Percentiles rank a stretch among this genome's conserved stretches.
Evolutionary conservation across 2,888 invertebrate genomes (phyloP).

Genomic region (Dynastes grantii): DNA sequence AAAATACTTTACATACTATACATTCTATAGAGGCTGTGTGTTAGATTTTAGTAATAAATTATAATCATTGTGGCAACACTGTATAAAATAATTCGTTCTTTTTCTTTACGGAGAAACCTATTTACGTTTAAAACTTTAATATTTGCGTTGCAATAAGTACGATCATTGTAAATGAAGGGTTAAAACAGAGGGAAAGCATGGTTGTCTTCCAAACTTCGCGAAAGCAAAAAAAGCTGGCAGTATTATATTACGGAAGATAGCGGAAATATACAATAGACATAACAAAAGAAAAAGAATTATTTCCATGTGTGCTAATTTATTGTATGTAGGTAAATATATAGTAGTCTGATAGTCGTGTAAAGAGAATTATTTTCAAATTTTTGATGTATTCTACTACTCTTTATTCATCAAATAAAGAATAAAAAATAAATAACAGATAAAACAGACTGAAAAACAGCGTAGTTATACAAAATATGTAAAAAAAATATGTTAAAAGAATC

Average conservation of each 20-base stretch:
- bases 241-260: neutral
- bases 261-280: neutral
- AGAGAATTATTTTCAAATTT: slow-evolving; percentile 4
- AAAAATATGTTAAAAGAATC: slow-evolving; percentile 4
- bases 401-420: slow-evolving; percentile 1
- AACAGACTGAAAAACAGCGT: slow-evolving; percentile 22
- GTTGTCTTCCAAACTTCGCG: slow-evolving; percentile 44
- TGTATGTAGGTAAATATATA: neutral
- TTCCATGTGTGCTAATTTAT: neutral
- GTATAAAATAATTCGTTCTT: slow-evolving; percentile 57
- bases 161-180: neutral
- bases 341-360: neutral
- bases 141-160: neutral
- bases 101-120: slow-evolving; percentile 59
- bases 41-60: slow-evolving; percentile 66
- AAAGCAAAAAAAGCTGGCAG: neutral
- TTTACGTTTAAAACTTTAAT: slow-evolving; percentile 37
- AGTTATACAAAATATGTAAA: neutral
- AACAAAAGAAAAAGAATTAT: neutral
- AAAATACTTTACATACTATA: slow-evolving; percentile 47
- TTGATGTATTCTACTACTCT: slow-evolving; percentile 14
- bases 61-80: slow-evolving; percentile 65
- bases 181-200: neutral
- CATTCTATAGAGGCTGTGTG: slow-evolving; percentile 69
- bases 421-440: neutral